Conservation (phyloP, 2,888 invertebrate species). For the Euphydryas editha region DNA sequence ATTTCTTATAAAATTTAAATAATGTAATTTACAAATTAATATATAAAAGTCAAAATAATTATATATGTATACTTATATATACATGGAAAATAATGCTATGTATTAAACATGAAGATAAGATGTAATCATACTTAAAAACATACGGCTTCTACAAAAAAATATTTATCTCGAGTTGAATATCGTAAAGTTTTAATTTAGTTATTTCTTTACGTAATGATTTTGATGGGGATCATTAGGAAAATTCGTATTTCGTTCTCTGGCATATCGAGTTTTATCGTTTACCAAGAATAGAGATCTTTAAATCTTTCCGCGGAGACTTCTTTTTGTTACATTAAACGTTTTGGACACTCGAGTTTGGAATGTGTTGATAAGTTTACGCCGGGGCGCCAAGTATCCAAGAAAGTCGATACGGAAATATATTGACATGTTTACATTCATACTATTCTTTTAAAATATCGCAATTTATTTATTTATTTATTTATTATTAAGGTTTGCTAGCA, state of each 20-base stretch:
- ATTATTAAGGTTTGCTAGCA: no score
- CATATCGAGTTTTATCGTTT: slow-evolving; percentile 1
- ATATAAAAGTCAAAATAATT: no score
- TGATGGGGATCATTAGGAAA: neutral
- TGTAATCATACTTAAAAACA: no score
- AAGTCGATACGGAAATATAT: neutral
- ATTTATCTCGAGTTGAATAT: neutral
- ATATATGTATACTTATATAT: no score
- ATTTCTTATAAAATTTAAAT: no score
- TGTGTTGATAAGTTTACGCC: slow-evolving; percentile 2
- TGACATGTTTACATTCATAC: neutral
- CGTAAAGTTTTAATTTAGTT: neutral
- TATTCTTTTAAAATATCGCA: neutral
- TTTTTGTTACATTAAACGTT: slow-evolving; percentile 4
- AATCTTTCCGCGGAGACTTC: slow-evolving; percentile 15
- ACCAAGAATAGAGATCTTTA: slow-evolving; percentile 18
- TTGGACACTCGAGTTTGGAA: slow-evolving; percentile 9
- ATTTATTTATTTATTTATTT: no score
- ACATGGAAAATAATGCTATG: no score
- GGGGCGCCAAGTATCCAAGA: neutral
- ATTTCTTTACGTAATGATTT: no score
- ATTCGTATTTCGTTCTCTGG: neutral
- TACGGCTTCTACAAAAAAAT: no score
- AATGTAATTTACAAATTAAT: no score
- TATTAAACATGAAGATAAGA: no score